These are phyloP conservation scores for Dicentrarchus labrax DNA, from an alignment of 2,113 vertebrate genomes.

Conservation along the genomic window DNA sequence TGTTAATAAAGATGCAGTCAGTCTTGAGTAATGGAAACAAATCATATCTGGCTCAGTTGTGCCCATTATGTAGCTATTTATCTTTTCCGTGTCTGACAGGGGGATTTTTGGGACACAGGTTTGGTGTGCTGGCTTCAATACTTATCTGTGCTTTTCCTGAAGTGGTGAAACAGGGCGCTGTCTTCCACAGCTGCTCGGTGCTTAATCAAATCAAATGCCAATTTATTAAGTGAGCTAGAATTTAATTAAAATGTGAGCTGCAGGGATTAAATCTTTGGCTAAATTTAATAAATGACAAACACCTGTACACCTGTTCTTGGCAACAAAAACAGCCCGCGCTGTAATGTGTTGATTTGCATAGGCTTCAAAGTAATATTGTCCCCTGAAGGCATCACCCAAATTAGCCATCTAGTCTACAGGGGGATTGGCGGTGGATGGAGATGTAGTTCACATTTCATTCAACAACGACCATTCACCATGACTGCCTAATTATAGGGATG, in stretches of 20 bases:
- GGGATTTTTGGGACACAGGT: conserved; percentile 44
- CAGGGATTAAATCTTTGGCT: conserved; percentile 79
- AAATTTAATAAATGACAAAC: conserved; percentile 82
- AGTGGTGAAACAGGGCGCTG: conserved; percentile 60
- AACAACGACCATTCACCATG: conserved; percentile 66
- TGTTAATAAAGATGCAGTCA: conserved; percentile 72
- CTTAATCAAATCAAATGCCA: conserved; percentile 81
- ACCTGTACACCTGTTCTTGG: conserved; percentile 81
- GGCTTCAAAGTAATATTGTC: conserved; percentile 58
- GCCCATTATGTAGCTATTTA: conserved; percentile 64
- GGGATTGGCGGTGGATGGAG: conserved; percentile 39
- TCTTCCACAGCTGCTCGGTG: conserved; percentile 73
- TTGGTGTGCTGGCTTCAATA: conserved; percentile 37
- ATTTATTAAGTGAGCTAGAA: conserved; percentile 79
- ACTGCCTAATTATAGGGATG: conserved; percentile 77
- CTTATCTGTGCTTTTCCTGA: conserved; percentile 61
- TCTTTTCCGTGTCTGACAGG: conserved; percentile 61
- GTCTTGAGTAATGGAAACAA: conserved; percentile 69
- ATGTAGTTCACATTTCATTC: conserved; percentile 67
- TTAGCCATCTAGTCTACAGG: conserved; percentile 53
- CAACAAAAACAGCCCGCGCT: conserved; percentile 48
- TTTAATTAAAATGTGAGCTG: conserved; percentile 81
- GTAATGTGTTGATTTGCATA: conserved; percentile 73
- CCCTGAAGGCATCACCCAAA: conserved; percentile 68
- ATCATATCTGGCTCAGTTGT: conserved; percentile 63